Evolutionary conservation across 2,888 invertebrate genomes (phyloP), one percentile per base, ranked within the genome.

Genomic region (Anorthoa munda): DNA sequence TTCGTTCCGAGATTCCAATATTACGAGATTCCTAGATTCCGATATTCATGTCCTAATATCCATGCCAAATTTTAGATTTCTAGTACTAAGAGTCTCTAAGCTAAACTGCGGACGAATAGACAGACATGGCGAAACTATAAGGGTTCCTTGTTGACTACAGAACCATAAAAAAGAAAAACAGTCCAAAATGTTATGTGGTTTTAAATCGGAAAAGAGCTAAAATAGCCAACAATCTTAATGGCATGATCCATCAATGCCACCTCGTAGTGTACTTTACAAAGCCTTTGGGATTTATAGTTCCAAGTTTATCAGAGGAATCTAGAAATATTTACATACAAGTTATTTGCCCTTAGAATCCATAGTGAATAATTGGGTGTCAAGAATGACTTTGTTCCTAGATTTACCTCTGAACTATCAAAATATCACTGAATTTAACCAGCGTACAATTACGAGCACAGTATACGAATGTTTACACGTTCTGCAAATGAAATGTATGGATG

Each of bases 151-250:
- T 31, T 31, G 31, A 7, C 5, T 7, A 31, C 31, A 0, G 5
- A 31, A 31, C 26, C 26, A 2, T 31, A 31, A 31, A 31, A 31
- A 31, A 31, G 31, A 21, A 15, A n/a, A 26, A n/a, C n/a, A 65
- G n/a, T 21, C 46, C 21, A 17, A 45, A 45, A 70, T 45, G n/a
- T 45, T n/a, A 70, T 68, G 17, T 17, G n/a, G 17, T 26, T n/a
- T 21, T 48, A 46, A 21, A 21, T 67, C 3, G 2, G 9, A 21
- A 26, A 21, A 70, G 46, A 46, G 4, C 13, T 55, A 21, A 46
- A 69, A 15, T 11, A 18, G 55, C 18, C 15, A 66, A 65, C 21
- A 67, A 69, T 31, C 15, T 45, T 51, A 45, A 13, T 66, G 21
- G 21, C 50, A n/a, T 12, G 23, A 56, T 56, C 18, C 18, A 58